A percentile compares a stretch with the other conserved stretches of the same genome.
Conservation (phyloP, 2,888 invertebrate species). For the Heliconius sara region DNA sequence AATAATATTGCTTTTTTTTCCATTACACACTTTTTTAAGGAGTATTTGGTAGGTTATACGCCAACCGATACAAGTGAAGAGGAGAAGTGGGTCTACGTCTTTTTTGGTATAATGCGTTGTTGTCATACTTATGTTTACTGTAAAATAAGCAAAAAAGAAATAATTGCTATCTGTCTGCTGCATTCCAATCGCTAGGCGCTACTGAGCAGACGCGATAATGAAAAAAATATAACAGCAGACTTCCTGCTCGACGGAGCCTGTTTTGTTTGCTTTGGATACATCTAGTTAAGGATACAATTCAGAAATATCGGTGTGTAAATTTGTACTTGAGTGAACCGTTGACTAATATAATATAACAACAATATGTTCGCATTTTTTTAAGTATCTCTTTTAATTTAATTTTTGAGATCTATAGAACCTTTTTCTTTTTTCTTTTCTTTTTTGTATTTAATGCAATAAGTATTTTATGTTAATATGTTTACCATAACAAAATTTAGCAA, state of each 20-base stretch:
- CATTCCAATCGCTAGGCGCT: constrained; percentile 36
- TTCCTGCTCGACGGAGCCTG: constrained; percentile 30
- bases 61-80: background rate
- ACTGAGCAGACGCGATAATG: constrained; percentile 30
- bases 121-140: background rate
- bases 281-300: constrained; percentile 22
- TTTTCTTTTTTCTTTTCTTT: too few species aligned
- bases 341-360: background rate
- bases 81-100: background rate
- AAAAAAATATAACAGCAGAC: constrained; percentile 37
- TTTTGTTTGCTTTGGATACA: constrained; percentile 27
- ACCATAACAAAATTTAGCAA: background rate
- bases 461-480: too few species aligned
- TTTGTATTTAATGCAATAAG: too few species aligned
- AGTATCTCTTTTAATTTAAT: too few species aligned
- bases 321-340: background rate
- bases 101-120: background rate
- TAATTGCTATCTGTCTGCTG: constrained; percentile 25
- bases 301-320: background rate
- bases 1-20: too few species aligned
- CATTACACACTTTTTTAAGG: too few species aligned
- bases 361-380: too few species aligned
- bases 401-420: too few species aligned
- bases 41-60: too few species aligned
- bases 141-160: constrained; percentile 15